phyloP scores from a whole-genome alignment of 2,888 invertebrate genomes.

The Nysson spinosus region DNA sequence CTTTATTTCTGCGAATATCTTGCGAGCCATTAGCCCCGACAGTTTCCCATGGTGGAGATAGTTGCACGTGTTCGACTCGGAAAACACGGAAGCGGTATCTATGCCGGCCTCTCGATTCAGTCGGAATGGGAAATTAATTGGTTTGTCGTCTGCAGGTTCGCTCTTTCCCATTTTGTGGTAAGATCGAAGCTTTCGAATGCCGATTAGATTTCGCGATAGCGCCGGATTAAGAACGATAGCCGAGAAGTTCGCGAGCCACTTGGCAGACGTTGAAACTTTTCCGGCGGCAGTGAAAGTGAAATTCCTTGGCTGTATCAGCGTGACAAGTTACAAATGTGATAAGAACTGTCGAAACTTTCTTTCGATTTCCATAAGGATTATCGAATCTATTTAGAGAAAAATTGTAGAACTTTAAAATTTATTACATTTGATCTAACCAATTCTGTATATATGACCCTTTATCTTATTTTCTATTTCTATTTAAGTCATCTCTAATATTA shows the following conservation, averaged over 20 bases:
- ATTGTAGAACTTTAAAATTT: too few species aligned
- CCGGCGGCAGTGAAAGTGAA: too few species aligned
- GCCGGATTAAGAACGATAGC: conserved; percentile 2
- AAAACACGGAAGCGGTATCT: conserved; percentile 38
- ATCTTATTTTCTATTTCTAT: too few species aligned
- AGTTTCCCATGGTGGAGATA: conserved; percentile 3
- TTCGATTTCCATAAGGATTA: too few species aligned
- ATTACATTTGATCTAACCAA: too few species aligned
- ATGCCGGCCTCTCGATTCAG: conserved; percentile 37
- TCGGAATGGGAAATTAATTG: conserved; percentile 55
- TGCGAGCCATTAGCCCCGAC: not conserved
- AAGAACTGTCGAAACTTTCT: too few species aligned
- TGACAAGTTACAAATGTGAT: too few species aligned
- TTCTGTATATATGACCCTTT: too few species aligned
- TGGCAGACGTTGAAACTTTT: not conserved
- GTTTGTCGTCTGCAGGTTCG: conserved; percentile 56
- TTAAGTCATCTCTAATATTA: too few species aligned
- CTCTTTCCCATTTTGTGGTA: conserved; percentile 36
- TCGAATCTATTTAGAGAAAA: too few species aligned
- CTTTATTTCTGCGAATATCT: not conserved
- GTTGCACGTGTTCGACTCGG: conserved; percentile 36
- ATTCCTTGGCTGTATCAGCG: too few species aligned
- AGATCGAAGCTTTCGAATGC: not conserved
- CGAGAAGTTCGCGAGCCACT: not conserved
- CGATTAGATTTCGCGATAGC: conserved; percentile 27